These are phyloP conservation scores for Limnephilus lunatus DNA, from an alignment of 2,888 invertebrate genomes.

Conservation along the genomic window DNA sequence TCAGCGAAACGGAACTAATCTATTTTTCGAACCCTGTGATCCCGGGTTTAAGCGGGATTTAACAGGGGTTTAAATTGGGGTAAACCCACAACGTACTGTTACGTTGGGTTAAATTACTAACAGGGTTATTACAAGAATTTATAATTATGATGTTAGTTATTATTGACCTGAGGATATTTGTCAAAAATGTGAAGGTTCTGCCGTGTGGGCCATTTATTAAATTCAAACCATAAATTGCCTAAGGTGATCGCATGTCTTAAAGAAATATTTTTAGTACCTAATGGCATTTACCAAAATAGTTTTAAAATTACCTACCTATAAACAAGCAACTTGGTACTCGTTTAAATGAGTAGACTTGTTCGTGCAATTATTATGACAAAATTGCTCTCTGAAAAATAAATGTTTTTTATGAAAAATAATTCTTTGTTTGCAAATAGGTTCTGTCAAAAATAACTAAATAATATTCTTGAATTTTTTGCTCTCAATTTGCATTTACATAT, in stretches of 20 bases:
- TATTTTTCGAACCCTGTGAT: background rate
- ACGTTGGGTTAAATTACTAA: background rate
- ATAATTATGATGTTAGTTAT: background rate
- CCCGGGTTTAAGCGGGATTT: background rate
- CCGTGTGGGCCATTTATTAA: background rate
- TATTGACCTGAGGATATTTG: background rate
- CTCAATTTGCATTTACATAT: background rate
- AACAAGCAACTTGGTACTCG: background rate
- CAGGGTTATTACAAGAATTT: background rate
- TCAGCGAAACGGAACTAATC: background rate
- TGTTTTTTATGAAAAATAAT: background rate
- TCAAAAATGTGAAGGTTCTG: background rate
- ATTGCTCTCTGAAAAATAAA: background rate
- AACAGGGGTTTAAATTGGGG: background rate
- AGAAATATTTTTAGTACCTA: background rate
- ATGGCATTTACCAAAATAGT: background rate
- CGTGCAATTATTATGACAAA: too few relatives aligned
- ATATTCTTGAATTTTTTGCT: background rate
- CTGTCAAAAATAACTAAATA: background rate
- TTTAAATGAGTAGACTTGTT: background rate
- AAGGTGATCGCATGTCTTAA: background rate
- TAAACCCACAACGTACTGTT: background rate
- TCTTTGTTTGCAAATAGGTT: background rate
- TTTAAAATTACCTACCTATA: background rate
- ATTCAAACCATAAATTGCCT: background rate